Conservation (phyloP, 2,113 vertebrate genomes). For the Phalacrocorax carbo region DNA sequence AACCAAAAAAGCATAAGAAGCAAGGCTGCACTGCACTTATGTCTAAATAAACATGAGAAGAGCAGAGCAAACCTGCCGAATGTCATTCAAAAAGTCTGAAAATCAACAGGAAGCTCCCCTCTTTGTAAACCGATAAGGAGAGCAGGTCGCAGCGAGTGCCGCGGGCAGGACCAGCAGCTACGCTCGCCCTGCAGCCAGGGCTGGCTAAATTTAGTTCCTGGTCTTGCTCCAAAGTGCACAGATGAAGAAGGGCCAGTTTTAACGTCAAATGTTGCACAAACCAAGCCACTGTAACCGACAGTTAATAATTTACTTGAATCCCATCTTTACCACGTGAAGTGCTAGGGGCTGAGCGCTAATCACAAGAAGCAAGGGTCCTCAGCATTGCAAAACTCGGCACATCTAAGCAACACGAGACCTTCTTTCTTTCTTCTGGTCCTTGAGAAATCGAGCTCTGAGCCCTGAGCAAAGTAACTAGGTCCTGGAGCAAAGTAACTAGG, state of each 20-base stretch:
- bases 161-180: background rate
- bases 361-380: background rate
- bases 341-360: background rate
- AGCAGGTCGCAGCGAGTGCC: rapidly evolving
- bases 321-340: background rate
- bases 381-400: rapidly evolving
- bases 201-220: conserved; percentile 34
- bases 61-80: background rate
- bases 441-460: background rate
- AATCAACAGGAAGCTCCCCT: background rate
- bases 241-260: background rate
- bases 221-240: conserved; percentile 25
- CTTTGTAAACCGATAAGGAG: background rate
- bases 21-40: background rate
- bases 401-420: background rate
- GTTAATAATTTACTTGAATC: background rate
- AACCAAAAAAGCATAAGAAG: background rate
- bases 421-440: background rate
- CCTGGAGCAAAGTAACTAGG: background rate
- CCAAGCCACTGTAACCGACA: background rate
- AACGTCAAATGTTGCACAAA: background rate
- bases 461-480: background rate
- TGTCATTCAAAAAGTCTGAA: background rate
- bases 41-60: background rate
- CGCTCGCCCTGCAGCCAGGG: background rate